Conservation (phyloP, 2,888 invertebrate genomes). For the Linyphia triangularis region DNA sequence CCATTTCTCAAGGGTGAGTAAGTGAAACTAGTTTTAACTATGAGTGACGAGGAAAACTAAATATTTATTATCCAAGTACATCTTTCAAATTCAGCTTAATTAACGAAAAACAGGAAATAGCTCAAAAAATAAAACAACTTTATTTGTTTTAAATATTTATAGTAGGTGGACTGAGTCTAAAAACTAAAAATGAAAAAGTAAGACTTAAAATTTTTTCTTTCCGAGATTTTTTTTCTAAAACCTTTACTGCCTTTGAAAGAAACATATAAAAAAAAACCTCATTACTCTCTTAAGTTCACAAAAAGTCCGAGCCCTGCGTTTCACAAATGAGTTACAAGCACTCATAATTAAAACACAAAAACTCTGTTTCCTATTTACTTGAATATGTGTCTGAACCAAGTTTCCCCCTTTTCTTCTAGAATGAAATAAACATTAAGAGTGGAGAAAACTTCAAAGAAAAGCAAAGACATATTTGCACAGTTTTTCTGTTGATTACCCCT, state of each 20-base stretch:
- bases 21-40: too few species aligned
- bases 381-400: background rate
- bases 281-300: background rate
- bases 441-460: constrained; percentile 1
- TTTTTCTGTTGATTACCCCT: constrained; percentile 67
- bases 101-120: too few species aligned
- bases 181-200: too few species aligned
- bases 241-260: background rate
- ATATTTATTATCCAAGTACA: too few species aligned
- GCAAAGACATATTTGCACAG: constrained; percentile 47
- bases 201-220: too few species aligned
- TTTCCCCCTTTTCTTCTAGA: constrained; percentile 17
- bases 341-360: constrained; percentile 45
- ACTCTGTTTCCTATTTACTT: background rate
- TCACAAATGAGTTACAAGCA: constrained; percentile 9
- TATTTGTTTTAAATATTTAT: too few species aligned
- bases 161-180: too few species aligned
- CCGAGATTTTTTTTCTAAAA: background rate
- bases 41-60: too few species aligned
- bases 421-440: constrained; percentile 42
- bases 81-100: too few species aligned
- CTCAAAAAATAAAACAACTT: too few species aligned
- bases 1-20: too few species aligned
- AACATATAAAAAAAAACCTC: constrained; percentile 1
- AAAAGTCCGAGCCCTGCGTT: background rate